Evolutionary conservation across 2,113 vertebrate species (phyloP), one percentile per base, ranked within the genome.

Genomic region (Gopherus evgoodei): DNA sequence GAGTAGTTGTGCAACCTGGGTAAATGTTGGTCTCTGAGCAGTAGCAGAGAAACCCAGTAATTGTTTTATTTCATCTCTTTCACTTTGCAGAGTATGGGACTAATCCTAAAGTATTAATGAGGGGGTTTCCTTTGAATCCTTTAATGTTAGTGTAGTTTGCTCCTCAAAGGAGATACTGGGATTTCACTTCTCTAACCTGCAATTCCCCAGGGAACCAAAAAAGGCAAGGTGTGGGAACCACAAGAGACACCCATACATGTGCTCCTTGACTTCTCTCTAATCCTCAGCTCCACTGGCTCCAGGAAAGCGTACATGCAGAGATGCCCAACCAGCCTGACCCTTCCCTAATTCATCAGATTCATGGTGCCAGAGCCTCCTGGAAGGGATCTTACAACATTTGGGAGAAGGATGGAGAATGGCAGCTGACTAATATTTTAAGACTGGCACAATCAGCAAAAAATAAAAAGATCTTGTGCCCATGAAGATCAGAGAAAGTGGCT

Each of bases 111-210:
- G 35, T 22, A 44, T 14, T 52, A 44, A 52, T 6, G 62, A 81
- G 4, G 7, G 78, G 83, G 8, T 27, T 72, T 25, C 90, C 84
- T 54, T 27, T 0, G 87, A 87, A 4, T 27, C 0, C 59, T 27
- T 38, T 3, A 21, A 27, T 10, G 38, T 38, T 38, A 27, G 38
- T 1, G 54, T 69, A 57, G 27, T 5, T 1, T 79, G 84, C 75
- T 14, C 50, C 5, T 56, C 17, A 1, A 0, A 38, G 76, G 81
- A 81, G 3, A 17, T 0, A 56, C 0, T 2, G 0, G n/a, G 44
- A 76, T 24, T 75, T 89, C n/a, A 35, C 81, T 84, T 42, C 0
- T 47, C 76, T 75, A 84, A 52, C 8, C 79, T 75, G 57, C 57
- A 78, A 80, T 13, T 76, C 38, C 81, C 65, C 90, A 75, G 72